phyloP scores from a whole-genome alignment of 2,797 vertebrate species.

The Crenichthys baileyi region DNA sequence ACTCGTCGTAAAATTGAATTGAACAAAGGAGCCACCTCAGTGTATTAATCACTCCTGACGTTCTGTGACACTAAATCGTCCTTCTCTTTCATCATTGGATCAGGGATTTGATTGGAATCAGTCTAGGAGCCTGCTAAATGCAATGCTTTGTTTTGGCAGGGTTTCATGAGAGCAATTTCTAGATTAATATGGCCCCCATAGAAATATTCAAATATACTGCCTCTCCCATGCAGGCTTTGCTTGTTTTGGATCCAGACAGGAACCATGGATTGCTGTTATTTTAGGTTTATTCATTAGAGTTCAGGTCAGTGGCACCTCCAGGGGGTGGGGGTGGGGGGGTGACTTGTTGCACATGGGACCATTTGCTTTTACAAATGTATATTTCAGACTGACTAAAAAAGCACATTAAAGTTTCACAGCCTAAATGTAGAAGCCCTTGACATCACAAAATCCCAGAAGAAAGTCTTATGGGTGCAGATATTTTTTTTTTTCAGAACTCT shows the following conservation, averaged over 20 bases:
- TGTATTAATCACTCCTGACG: constrained; percentile 54
- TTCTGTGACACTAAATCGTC: constrained; percentile 43
- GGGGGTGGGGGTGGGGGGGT: too few relatives aligned
- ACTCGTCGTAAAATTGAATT: too few relatives aligned
- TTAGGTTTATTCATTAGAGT: background rate
- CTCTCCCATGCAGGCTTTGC: constrained; percentile 12
- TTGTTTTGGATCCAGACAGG: constrained; percentile 6
- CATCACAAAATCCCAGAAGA: too few relatives aligned
- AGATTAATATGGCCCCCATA: constrained; percentile 36
- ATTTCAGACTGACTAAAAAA: too few relatives aligned
- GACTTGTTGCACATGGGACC: too few relatives aligned
- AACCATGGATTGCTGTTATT: background rate
- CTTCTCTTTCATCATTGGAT: constrained; percentile 48
- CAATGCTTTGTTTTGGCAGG: constrained; percentile 22
- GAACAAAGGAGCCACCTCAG: constrained; percentile 54
- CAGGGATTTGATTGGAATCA: constrained; percentile 27
- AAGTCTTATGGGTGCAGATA: too few relatives aligned
- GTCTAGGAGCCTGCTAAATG: constrained; percentile 13
- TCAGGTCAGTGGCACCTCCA: too few relatives aligned
- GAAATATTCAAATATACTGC: constrained; percentile 25
- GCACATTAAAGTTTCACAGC: too few relatives aligned
- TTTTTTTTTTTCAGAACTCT: too few relatives aligned
- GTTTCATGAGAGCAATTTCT: constrained; percentile 24
- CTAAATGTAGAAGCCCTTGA: too few relatives aligned
- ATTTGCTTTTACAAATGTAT: too few relatives aligned